Conservation (phyloP, 2,797 vertebrate genomes). For the Spinibarbus caldwelli region DNA sequence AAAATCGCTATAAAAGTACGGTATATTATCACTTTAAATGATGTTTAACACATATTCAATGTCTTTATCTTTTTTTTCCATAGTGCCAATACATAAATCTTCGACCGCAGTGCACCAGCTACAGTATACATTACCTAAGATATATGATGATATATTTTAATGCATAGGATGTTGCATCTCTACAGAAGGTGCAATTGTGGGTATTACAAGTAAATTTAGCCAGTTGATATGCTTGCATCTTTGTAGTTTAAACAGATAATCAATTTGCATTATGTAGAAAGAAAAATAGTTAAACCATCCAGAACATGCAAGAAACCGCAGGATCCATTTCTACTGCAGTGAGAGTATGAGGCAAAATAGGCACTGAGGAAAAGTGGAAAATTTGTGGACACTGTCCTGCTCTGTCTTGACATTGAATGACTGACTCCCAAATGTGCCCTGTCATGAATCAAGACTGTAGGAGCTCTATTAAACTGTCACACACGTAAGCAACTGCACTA, state of each 20-base stretch:
- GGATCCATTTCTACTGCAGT: background rate
- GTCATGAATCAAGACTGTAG: slow-evolving; percentile 68
- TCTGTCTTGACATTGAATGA: slow-evolving; percentile 69
- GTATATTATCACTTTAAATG: background rate
- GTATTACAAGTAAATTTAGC: slow-evolving; percentile 14
- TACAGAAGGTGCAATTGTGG: background rate
- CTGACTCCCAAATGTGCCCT: slow-evolving; percentile 68
- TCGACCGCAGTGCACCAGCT: background rate
- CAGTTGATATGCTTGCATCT: slow-evolving; percentile 8
- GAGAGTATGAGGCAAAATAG: background rate
- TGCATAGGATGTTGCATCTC: background rate
- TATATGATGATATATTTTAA: background rate
- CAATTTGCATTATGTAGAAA: background rate
- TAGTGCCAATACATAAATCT: background rate
- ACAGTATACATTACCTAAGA: background rate
- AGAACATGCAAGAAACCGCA: background rate
- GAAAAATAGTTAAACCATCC: slow-evolving; percentile 1
- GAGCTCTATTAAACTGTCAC: slow-evolving; percentile 62
- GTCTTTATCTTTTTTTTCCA: slow-evolving; percentile 2
- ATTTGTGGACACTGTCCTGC: slow-evolving; percentile 41
- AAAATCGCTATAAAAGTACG: background rate
- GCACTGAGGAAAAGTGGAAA: slow-evolving; percentile 14
- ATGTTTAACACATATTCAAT: background rate
- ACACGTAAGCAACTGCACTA: slow-evolving; percentile 14
- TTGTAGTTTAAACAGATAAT: background rate